phyloP scores from a whole-genome alignment of 2,797 vertebrate species.

The Leptatherina wallacei region DNA sequence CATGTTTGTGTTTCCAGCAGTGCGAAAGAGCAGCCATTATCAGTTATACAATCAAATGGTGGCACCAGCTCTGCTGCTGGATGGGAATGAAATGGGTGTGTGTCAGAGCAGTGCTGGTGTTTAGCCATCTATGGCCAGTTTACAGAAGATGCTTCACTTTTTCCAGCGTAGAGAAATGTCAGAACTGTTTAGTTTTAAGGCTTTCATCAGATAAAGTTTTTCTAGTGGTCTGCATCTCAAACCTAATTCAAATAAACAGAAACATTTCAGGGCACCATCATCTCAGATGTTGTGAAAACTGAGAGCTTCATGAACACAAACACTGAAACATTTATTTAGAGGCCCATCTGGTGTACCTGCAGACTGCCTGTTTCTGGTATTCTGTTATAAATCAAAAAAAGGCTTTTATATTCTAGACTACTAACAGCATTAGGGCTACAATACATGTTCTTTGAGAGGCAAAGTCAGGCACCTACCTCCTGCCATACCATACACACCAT shows the following conservation, averaged over 20 bases:
- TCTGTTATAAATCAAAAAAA: conserved; percentile 10
- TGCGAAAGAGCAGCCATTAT: conserved; percentile 42
- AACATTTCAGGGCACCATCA: not conserved
- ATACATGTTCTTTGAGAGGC: conserved; percentile 3
- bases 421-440: not conserved
- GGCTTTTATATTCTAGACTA: conserved; percentile 18
- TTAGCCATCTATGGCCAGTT: conserved; percentile 26
- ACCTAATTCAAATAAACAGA: not conserved
- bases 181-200: conserved; percentile 14
- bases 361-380: not conserved
- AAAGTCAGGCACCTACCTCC: conserved; percentile 9
- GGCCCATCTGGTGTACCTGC: not conserved
- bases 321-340: not conserved
- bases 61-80: conserved; percentile 21
- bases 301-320: not conserved
- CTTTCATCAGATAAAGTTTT: conserved; percentile 37
- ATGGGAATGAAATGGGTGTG: conserved; percentile 26
- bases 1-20: conserved; percentile 39
- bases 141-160: conserved; percentile 39
- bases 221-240: conserved; percentile 2
- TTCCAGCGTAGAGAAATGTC: conserved; percentile 45
- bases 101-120: conserved; percentile 21
- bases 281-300: not conserved
- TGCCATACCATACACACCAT: conserved; percentile 6
- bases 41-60: conserved; percentile 40